Evolutionary conservation across 2,797 vertebrate species (phyloP).

Genomic region (Telmatherina bonti): DNA sequence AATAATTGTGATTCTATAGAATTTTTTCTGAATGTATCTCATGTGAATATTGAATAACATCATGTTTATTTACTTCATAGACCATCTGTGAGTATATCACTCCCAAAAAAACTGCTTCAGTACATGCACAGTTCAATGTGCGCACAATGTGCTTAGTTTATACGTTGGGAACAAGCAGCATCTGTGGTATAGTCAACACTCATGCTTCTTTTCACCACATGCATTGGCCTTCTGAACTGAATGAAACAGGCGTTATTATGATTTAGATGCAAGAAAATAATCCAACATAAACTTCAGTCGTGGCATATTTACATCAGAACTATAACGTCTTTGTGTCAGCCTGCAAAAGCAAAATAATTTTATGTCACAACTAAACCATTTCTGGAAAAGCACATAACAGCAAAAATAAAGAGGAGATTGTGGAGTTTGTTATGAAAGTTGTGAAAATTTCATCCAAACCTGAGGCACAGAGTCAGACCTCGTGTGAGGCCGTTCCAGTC

Average conservation of each 20-base stretch:
- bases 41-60: background rate
- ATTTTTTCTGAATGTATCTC: background rate
- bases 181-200: background rate
- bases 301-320: constrained; percentile 4
- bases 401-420: constrained; percentile 45
- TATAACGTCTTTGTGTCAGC: constrained; percentile 31
- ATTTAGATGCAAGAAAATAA: background rate
- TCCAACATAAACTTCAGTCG: background rate
- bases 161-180: no score
- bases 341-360: constrained; percentile 10
- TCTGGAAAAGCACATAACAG: constrained; percentile 16
- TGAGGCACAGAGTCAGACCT: constrained; percentile 34
- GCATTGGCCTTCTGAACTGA: background rate
- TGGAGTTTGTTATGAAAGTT: constrained; percentile 27
- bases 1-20: no score
- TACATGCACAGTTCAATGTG: background rate
- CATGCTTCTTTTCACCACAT: background rate
- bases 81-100: no score
- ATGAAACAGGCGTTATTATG: background rate
- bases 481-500: constrained; percentile 35
- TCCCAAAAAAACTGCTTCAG: background rate
- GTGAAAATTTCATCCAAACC: constrained; percentile 43
- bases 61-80: background rate
- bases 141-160: no score
- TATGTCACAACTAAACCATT: constrained; percentile 30